Evolutionary conservation across 2,888 invertebrate species (phyloP).

Genomic region (Tetrapedia diversipes): DNA sequence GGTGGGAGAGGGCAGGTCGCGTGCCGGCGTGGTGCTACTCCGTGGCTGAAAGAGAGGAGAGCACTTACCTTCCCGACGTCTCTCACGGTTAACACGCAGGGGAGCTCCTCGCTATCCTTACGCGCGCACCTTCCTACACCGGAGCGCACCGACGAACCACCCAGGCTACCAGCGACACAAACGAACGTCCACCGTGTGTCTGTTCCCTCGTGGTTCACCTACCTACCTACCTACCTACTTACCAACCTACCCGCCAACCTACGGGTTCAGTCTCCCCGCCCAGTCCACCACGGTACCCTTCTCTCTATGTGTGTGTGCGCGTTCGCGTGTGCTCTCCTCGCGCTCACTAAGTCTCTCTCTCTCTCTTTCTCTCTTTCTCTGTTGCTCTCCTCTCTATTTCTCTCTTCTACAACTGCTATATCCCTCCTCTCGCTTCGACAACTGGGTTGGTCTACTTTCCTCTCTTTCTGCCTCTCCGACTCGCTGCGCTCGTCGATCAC

Average conservation of each 20-base stretch:
- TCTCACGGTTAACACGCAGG: constrained; percentile 77
- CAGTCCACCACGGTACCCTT: constrained; percentile 59
- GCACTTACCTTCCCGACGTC: constrained; percentile 77
- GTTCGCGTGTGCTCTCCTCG: too few relatives aligned
- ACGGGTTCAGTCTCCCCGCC: constrained; percentile 78
- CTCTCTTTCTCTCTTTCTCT: constrained; percentile 15
- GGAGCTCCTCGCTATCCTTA: constrained; percentile 61
- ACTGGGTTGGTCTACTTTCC: constrained; percentile 15
- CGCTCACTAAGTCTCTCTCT: neutral
- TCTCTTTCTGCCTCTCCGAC: constrained; percentile 6
- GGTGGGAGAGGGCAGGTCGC: constrained; percentile 78
- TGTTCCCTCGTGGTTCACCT: constrained; percentile 69
- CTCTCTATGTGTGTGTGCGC: constrained; percentile 40
- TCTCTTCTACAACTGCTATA: too few relatives aligned
- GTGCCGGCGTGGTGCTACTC: constrained; percentile 81
- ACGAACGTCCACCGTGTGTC: constrained; percentile 41
- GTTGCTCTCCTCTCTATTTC: too few relatives aligned
- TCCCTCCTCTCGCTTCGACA: neutral
- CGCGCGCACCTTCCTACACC: constrained; percentile 37
- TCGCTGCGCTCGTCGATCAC: neutral
- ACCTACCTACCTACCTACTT: constrained; percentile 78
- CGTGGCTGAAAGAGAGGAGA: constrained; percentile 73
- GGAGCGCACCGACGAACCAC: constrained; percentile 41
- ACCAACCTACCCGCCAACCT: constrained; percentile 77
- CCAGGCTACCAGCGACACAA: constrained; percentile 36